Percentiles rank a stretch among this genome's conserved stretches.
Conservation (phyloP, 2,113 vertebrate genomes). For the Actenoides hombroni region DNA sequence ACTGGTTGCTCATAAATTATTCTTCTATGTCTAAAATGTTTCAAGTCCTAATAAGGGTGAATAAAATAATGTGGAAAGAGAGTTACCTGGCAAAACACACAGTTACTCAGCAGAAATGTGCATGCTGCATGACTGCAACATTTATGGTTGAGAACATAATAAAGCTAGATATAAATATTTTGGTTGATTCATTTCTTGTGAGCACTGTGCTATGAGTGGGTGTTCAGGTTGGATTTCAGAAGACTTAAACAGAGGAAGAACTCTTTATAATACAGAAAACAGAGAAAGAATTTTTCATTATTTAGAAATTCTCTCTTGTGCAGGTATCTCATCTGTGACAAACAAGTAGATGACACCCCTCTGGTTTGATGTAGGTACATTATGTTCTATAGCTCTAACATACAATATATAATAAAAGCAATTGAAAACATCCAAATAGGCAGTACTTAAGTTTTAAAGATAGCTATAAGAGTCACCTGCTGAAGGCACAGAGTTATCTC, state of each 20-base stretch:
- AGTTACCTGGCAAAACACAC: not conserved
- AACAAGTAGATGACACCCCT: not conserved
- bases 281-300: not conserved
- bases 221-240: not conserved
- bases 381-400: not conserved
- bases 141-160: not conserved
- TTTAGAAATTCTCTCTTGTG: not conserved
- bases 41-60: not conserved
- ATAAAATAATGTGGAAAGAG: not conserved
- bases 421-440: not conserved
- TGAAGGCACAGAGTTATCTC: not conserved
- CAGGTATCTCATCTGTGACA: not conserved
- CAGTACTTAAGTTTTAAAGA: not conserved
- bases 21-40: not conserved
- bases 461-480: rapidly evolving
- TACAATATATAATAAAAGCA: not conserved
- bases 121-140: not conserved
- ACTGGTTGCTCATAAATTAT: not conserved
- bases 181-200: not conserved
- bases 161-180: not conserved
- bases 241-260: not conserved
- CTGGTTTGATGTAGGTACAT: rapidly evolving
- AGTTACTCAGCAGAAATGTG: slow-evolving; percentile 1
- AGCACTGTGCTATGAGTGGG: not conserved
- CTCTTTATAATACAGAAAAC: not conserved